Evolutionary conservation across 2,888 invertebrate genomes (phyloP).

Genomic region (Spisula subtruncata): DNA sequence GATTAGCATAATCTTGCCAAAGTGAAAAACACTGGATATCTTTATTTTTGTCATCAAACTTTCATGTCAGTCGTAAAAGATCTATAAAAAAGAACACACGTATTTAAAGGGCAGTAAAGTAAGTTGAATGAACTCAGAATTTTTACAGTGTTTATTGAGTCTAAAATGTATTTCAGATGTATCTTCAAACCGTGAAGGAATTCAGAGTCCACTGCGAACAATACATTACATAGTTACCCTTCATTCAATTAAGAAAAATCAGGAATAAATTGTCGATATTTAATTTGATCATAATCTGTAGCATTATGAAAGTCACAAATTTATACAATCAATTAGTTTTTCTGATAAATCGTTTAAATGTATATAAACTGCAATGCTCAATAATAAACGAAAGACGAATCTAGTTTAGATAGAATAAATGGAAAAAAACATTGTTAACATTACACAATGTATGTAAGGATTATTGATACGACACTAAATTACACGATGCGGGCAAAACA

Average conservation of each 20-base stretch:
- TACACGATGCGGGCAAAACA: neutral
- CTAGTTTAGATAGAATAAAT: neutral
- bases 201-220: neutral
- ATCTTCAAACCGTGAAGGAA: neutral
- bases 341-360: too few species aligned
- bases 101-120: neutral
- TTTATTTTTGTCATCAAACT: slow-evolving; percentile 1
- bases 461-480: neutral
- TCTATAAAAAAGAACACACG: neutral
- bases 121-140: neutral
- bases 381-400: neutral
- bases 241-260: neutral
- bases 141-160: neutral
- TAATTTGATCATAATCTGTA: too few species aligned
- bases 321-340: too few species aligned
- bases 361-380: neutral
- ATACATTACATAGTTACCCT: neutral
- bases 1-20: slow-evolving; percentile 22
- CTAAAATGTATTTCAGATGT: neutral
- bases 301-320: too few species aligned
- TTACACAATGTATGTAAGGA: too few species aligned
- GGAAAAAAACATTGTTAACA: neutral
- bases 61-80: neutral
- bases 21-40: neutral
- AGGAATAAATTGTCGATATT: too few species aligned